Conservation (phyloP, 2,113 vertebrate species). For the Chionomys nivalis region DNA sequence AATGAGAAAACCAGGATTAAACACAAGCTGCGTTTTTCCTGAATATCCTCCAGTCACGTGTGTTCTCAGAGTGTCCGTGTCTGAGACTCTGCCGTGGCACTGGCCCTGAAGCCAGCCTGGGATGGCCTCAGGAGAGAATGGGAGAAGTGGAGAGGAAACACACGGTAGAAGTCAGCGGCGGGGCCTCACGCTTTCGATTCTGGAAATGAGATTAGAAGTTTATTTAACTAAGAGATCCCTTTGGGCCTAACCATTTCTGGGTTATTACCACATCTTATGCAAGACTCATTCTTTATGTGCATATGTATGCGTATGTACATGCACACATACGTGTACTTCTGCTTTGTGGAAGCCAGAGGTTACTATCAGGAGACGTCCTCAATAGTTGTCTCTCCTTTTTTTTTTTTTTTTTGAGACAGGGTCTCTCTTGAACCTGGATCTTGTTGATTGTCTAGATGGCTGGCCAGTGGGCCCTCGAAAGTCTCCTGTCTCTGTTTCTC, state of each 20-base stretch:
- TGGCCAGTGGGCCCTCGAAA: not conserved
- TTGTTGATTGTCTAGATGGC: not conserved
- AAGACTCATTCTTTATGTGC: not conserved
- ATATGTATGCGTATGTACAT: no score
- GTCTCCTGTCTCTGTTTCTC: not conserved
- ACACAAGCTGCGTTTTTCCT: not conserved
- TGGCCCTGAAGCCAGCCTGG: not conserved
- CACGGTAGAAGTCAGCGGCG: not conserved
- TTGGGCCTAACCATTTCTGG: not conserved
- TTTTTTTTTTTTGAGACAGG: not conserved
- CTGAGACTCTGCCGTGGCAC: not conserved
- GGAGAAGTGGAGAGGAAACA: not conserved
- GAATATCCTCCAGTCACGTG: rapidly evolving
- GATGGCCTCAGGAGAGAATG: not conserved
- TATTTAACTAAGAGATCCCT: not conserved
- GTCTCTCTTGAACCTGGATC: not conserved
- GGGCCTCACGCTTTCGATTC: not conserved
- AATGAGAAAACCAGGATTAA: constrained; percentile 55
- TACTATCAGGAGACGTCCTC: not conserved
- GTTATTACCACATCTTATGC: not conserved
- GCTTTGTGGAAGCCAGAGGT: not conserved
- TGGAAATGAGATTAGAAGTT: constrained; percentile 11
- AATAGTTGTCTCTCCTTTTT: not conserved
- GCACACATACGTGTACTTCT: no score
- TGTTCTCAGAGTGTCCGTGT: not conserved